Percentiles rank a stretch among this genome's conserved stretches.
These are phyloP conservation scores for Ptilonorhynchus violaceus DNA, from an alignment of 2,113 vertebrate species.

Conservation along the genomic window DNA sequence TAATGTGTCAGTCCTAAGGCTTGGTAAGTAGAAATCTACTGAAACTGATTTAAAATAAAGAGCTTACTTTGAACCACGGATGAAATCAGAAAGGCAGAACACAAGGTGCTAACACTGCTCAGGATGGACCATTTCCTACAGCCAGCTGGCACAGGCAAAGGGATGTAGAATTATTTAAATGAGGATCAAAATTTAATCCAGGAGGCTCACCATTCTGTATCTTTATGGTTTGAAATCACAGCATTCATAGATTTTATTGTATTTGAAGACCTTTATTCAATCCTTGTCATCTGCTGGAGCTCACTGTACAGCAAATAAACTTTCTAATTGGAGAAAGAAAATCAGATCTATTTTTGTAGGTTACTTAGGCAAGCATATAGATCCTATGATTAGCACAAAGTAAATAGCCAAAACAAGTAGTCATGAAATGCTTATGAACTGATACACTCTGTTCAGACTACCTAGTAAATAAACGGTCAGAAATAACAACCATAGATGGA, in stretches of 20 bases:
- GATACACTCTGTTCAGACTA: not conserved
- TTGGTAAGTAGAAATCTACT: not conserved
- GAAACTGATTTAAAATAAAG: not conserved
- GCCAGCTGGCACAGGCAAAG: not conserved
- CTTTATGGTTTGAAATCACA: not conserved
- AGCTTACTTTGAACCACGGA: not conserved
- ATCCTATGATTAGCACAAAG: not conserved
- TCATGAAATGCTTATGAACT: not conserved
- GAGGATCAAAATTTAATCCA: not conserved
- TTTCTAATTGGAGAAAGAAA: not conserved
- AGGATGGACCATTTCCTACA: not conserved
- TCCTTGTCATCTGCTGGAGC: not conserved
- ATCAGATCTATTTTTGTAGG: not conserved
- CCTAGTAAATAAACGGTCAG: not conserved
- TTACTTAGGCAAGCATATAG: not conserved
- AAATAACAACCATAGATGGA: not conserved
- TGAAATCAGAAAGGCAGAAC: not conserved
- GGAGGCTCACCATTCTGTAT: not conserved
- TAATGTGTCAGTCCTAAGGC: not conserved
- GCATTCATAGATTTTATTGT: not conserved
- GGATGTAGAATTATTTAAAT: not conserved
- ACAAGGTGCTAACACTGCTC: not conserved
- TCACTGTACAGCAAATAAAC: not conserved
- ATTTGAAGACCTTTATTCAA: not conserved
- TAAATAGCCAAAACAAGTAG: not conserved